phyloP scores from a whole-genome alignment of 2,888 invertebrate species.

The Anaspis maculata region DNA sequence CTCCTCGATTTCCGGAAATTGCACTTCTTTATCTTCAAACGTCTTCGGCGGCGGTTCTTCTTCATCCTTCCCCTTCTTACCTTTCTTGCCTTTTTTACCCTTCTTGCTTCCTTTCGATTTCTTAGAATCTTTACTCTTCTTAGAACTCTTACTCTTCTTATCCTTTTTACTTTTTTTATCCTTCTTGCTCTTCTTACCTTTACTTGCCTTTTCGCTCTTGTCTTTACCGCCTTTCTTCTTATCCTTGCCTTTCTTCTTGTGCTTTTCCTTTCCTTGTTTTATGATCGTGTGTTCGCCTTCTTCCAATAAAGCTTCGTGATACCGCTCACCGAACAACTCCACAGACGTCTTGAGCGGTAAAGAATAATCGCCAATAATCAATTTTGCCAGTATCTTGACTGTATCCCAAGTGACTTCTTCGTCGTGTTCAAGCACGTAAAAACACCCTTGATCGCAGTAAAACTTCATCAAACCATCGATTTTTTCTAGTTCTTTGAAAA shows the following conservation, averaged over 20 bases:
- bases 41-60: constrained; percentile 4
- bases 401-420: constrained; percentile 46
- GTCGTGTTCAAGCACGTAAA: constrained; percentile 53
- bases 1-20: constrained; percentile 29
- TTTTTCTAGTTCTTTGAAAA: constrained; percentile 31
- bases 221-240: constrained; percentile 7
- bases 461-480: constrained; percentile 49
- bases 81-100: constrained; percentile 17
- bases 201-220: constrained; percentile 12
- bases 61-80: constrained; percentile 11
- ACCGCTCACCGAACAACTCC: constrained; percentile 39
- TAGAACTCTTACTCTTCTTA: constrained; percentile 10
- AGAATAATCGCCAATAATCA: constrained; percentile 38
- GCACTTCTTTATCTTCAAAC: constrained; percentile 30
- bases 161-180: constrained; percentile 10
- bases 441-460: constrained; percentile 50
- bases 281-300: constrained; percentile 10
- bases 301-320: constrained; percentile 12
- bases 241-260: constrained; percentile 9
- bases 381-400: constrained; percentile 42
- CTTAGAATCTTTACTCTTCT: constrained; percentile 5
- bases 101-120: constrained; percentile 6
- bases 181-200: constrained; percentile 11
- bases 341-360: constrained; percentile 35
- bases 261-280: constrained; percentile 18